Evolutionary conservation across 1,140 invertebrate species (phyloP).

Genomic region (Euura saliciscinereae): DNA sequence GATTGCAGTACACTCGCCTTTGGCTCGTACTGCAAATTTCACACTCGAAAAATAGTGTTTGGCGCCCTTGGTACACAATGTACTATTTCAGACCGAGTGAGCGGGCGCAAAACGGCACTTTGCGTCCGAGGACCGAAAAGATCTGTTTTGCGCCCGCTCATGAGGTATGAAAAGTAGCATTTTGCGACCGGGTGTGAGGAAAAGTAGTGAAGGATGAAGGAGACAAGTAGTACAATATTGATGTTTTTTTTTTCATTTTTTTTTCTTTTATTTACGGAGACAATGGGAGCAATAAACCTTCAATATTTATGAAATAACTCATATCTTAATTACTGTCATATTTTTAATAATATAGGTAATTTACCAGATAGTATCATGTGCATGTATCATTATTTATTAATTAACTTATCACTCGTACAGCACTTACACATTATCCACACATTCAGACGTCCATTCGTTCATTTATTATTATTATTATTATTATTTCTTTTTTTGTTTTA

Average conservation of each 20-base stretch:
- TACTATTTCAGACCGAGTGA: too few species aligned
- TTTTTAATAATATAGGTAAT: conserved; percentile 45
- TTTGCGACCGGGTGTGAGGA: too few species aligned
- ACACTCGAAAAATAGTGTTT: too few species aligned
- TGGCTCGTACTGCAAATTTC: too few species aligned
- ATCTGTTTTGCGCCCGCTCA: too few species aligned
- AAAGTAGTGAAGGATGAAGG: not conserved
- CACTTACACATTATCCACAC: conserved; percentile 32
- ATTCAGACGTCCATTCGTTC: conserved; percentile 27
- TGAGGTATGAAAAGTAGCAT: too few species aligned
- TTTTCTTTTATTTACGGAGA: conserved; percentile 47
- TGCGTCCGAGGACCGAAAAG: too few species aligned
- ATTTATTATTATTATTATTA: conserved; percentile 25
- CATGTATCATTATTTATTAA: conserved; percentile 48
- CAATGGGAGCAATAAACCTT: conserved; percentile 48
- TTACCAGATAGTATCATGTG: conserved; percentile 46
- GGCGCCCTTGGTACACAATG: too few species aligned
- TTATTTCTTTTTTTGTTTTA: conserved; percentile 23
- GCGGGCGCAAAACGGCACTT: too few species aligned
- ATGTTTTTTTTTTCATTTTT: conserved; percentile 16
- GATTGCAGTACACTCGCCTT: too few species aligned
- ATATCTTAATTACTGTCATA: conserved; percentile 51
- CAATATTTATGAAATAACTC: conserved; percentile 52
- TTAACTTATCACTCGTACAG: conserved; percentile 38
- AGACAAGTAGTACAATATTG: not conserved